Evolutionary conservation across 2,797 vertebrate genomes (phyloP).

Genomic region (Anolis apletophallus): DNA sequence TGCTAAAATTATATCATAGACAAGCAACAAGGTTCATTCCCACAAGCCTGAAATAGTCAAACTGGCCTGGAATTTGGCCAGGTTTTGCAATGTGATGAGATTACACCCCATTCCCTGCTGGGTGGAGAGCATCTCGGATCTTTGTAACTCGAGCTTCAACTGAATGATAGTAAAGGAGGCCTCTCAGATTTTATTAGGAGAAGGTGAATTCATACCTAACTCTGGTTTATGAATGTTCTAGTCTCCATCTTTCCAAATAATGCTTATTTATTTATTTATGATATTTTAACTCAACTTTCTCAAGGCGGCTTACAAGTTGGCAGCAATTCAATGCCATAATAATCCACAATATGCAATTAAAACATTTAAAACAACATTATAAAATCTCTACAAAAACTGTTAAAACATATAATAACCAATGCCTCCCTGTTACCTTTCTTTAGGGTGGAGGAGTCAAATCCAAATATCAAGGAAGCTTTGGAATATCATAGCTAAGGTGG

Average conservation of each 20-base stretch:
- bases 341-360: too few species aligned
- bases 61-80: conserved; percentile 14
- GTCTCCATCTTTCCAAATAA: not conserved
- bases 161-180: not conserved
- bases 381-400: too few species aligned
- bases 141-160: conserved; percentile 13
- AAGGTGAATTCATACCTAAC: not conserved
- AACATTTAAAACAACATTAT: too few species aligned
- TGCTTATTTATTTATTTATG: too few species aligned
- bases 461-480: not conserved
- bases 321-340: too few species aligned
- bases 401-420: too few species aligned
- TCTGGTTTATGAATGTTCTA: not conserved
- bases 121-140: not conserved
- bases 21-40: not conserved
- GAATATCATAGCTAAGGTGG: not conserved
- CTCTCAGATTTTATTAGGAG: not conserved
- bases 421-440: not conserved
- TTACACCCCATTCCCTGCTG: not conserved
- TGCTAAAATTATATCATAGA: conserved; percentile 23
- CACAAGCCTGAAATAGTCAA: not conserved
- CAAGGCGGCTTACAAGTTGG: too few species aligned
- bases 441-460: not conserved
- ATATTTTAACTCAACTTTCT: too few species aligned
- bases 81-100: not conserved